phyloP scores from a whole-genome alignment of 2,888 invertebrate species.

The Diaphora mendica region DNA sequence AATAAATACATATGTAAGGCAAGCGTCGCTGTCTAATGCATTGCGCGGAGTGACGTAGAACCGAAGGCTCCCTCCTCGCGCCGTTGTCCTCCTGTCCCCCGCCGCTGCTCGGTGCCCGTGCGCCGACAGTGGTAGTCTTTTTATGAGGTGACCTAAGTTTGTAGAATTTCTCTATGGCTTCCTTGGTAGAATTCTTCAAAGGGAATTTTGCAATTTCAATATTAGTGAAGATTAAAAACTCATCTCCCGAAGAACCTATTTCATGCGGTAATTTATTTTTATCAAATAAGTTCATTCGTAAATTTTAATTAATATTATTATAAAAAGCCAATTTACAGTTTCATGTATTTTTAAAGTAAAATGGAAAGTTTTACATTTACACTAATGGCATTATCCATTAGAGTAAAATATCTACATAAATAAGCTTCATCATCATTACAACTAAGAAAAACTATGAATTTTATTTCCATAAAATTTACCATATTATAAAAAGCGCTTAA shows the following conservation, averaged over 20 bases:
- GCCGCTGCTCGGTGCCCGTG: too few species aligned
- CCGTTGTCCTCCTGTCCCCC: too few species aligned
- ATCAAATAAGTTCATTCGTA: background rate
- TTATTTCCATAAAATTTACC: background rate
- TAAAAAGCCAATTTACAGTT: background rate
- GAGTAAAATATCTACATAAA: background rate
- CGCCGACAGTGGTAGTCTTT: too few species aligned
- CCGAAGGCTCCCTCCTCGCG: too few species aligned
- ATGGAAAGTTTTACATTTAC: background rate
- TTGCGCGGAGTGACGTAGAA: too few species aligned
- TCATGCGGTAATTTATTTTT: background rate
- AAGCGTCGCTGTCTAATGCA: too few species aligned
- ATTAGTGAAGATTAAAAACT: background rate
- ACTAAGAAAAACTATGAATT: background rate
- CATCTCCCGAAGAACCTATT: background rate
- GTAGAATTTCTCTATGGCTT: background rate
- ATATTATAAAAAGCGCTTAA: background rate
- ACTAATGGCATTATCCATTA: background rate
- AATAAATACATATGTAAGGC: too few species aligned
- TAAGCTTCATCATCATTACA: background rate
- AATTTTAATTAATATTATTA: background rate
- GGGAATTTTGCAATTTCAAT: background rate
- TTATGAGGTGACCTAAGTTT: background rate
- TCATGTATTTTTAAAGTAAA: background rate
- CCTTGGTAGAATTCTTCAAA: background rate